These are phyloP conservation scores for Paraescarpia echinospica DNA, from an alignment of 1,140 invertebrate species.

Conservation along the genomic window DNA sequence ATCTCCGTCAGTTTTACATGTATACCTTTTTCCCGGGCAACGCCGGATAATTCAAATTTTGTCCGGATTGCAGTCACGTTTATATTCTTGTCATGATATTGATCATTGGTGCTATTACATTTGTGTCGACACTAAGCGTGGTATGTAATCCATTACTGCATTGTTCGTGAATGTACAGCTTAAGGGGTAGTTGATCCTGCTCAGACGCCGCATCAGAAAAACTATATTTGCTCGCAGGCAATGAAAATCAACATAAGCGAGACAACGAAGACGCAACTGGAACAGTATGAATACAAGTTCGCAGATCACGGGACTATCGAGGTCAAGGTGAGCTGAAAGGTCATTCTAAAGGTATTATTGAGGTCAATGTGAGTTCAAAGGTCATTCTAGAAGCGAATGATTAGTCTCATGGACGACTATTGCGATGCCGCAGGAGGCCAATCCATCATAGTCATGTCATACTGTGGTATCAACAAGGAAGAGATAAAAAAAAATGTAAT, in stretches of 20 bases:
- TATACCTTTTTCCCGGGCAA: too few species aligned
- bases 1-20: too few species aligned
- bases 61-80: background rate
- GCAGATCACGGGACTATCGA: conserved; percentile 67
- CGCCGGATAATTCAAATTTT: too few species aligned
- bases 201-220: background rate
- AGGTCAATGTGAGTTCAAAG: conserved; percentile 61
- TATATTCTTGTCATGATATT: background rate
- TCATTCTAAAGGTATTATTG: conserved; percentile 30
- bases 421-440: too few species aligned
- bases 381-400: background rate
- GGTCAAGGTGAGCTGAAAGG: conserved; percentile 60
- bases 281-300: conserved; percentile 73
- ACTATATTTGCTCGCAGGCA: conserved; percentile 56
- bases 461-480: background rate
- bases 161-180: background rate
- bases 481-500: too few species aligned
- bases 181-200: background rate
- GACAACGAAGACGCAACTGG: conserved; percentile 75
- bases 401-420: too few species aligned
- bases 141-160: background rate
- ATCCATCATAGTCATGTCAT: background rate
- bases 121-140: background rate
- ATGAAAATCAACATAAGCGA: conserved; percentile 95
- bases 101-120: background rate